phyloP scores from a whole-genome alignment of 2,888 invertebrate species.

The Hydraecia micacea region DNA sequence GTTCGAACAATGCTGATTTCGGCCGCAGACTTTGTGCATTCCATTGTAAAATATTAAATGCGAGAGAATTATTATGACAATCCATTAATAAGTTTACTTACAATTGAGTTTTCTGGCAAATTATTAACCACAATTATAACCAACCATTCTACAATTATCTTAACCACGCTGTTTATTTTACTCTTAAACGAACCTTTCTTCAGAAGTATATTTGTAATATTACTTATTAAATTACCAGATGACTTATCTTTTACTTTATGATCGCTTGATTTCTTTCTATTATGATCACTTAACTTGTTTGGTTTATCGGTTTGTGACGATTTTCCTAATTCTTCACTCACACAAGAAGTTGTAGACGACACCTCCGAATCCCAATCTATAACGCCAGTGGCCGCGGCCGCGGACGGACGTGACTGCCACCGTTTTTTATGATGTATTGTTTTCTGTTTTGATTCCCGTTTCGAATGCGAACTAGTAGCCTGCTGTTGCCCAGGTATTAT shows the following conservation, averaged over 20 bases:
- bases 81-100: conserved; percentile 16
- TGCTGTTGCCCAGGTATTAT: not conserved
- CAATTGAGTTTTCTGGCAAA: conserved; percentile 11
- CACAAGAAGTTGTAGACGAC: not conserved
- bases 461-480: not conserved
- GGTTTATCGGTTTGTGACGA: not conserved
- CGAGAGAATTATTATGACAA: conserved; percentile 1
- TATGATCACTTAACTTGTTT: not conserved
- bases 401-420: not conserved
- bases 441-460: not conserved
- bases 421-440: conserved; percentile 1
- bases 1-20: conserved; percentile 3
- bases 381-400: not conserved
- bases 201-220: not conserved
- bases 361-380: conserved; percentile 7
- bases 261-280: not conserved
- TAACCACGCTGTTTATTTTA: conserved; percentile 1
- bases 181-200: not conserved
- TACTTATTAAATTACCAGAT: not conserved
- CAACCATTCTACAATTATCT: conserved; percentile 14
- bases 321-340: not conserved
- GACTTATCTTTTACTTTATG: too few species aligned
- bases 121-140: not conserved
- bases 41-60: conserved; percentile 9
- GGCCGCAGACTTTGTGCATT: conserved; percentile 16